Evolutionary conservation across 2,113 vertebrate species (phyloP), one percentile per base, ranked within the genome.

Genomic region (Coturnix japonica): DNA sequence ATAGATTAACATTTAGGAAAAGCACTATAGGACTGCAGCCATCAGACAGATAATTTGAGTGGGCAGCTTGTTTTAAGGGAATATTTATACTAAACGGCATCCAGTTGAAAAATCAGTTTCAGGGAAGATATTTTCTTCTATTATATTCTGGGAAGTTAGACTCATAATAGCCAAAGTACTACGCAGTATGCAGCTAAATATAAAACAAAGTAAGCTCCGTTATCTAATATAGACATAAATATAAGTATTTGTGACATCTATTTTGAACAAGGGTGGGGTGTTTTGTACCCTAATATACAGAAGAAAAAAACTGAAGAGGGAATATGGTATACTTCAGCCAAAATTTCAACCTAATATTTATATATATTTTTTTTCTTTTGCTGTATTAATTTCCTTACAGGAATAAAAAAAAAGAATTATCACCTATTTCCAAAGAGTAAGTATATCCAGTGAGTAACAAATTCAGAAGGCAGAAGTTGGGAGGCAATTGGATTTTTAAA

Each of bases 221-320:
- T 93, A 91, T 89, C 85, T 91, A 85, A 94, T 85, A 67, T 31
- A 89, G 71, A 61, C 91, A 87, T 57, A 95, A 75, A 95, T 88
- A 35, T 19, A 87, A 82, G 65, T 82, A 91, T 91, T 92, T 92
- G 11, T 81, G 74, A 82, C 87, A 93, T 87, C 47, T 89, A 35
- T 80, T 94, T 89, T 87, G 60, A 89, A n/a, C 16, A 74, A 41
- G 65, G 44, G 80, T 47, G 26, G 71, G 53, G 59, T 66, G 28
- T n/a, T 85, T 92, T 65, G 71, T 85, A 70, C 54, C 44, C 80
- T 89, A 35, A 74, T 43, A 86, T 72, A 71, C 3, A 87, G 39
- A 87, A 0, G 63, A 87, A 89, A 87, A 89, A 92, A 92, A 7
- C 41, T 90, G 15, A 67, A 93, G 28, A 76, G 28, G 41, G 35